Evolutionary conservation across 2,113 vertebrate species (phyloP).

Genomic region (Cercopithecus mona): DNA sequence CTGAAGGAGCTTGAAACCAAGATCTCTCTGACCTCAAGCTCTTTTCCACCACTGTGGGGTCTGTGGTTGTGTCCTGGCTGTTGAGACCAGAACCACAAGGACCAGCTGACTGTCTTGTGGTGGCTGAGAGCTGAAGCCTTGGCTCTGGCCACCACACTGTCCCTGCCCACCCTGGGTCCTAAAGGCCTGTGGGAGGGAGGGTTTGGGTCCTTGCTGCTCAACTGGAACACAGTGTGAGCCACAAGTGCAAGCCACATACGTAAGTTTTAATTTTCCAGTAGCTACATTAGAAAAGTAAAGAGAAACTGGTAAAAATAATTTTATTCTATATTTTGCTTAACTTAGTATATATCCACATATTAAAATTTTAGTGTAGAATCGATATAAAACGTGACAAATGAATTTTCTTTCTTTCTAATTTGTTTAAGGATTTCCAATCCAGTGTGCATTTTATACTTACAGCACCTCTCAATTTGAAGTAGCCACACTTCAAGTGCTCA

Average conservation of each 20-base stretch:
- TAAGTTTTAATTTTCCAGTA: neutral
- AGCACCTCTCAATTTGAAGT: neutral
- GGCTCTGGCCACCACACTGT: neutral
- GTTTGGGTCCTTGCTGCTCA: neutral
- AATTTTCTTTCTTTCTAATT: neutral
- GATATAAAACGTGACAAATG: neutral
- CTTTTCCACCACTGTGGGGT: neutral
- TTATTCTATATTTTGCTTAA: constrained; percentile 2
- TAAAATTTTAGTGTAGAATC: neutral
- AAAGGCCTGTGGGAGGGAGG: neutral
- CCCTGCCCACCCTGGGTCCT: neutral
- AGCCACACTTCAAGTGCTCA: neutral
- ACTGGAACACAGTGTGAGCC: neutral
- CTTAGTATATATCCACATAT: neutral
- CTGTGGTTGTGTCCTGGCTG: constrained; percentile 29
- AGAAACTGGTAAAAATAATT: neutral
- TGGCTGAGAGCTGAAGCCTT: neutral
- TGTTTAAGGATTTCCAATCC: neutral
- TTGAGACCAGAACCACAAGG: constrained; percentile 4
- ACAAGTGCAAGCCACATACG: neutral
- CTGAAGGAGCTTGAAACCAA: neutral
- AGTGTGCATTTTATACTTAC: neutral
- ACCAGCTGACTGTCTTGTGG: neutral
- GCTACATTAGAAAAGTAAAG: neutral
- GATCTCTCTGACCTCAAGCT: neutral